A percentile compares a stretch with the other conserved stretches of the same genome.
These are phyloP conservation scores for Aspidiotus destructor DNA, from an alignment of 2,888 invertebrate genomes.

Conservation along the genomic window DNA sequence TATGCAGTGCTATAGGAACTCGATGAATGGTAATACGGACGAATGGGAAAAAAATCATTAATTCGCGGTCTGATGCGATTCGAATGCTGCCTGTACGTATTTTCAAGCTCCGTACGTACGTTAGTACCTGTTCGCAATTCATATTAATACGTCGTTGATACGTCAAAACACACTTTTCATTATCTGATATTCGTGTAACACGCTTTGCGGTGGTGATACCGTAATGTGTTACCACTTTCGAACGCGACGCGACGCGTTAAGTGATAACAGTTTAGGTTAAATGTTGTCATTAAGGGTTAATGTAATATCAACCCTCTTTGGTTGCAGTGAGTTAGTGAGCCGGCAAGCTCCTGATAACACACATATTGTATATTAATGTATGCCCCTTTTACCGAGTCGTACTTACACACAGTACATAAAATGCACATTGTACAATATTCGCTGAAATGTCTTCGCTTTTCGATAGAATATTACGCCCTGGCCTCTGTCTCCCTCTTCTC, in stretches of 20 bases:
- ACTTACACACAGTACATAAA: background rate
- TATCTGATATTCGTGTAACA: constrained; percentile 27
- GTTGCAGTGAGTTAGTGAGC: constrained; percentile 31
- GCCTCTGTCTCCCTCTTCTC: background rate
- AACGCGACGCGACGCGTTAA: constrained; percentile 22
- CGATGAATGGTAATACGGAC: too few relatives aligned
- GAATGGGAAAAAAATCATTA: background rate
- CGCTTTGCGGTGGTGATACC: constrained; percentile 22
- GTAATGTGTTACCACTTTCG: constrained; percentile 33
- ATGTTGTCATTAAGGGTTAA: constrained; percentile 33
- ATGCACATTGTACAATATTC: background rate
- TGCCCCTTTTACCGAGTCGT: constrained; percentile 12
- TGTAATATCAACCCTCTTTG: constrained; percentile 33
- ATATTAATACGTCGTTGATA: constrained; percentile 19
- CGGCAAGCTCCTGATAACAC: constrained; percentile 32
- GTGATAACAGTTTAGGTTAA: constrained; percentile 33
- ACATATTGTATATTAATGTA: constrained; percentile 32
- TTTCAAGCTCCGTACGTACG: background rate
- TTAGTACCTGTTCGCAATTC: background rate
- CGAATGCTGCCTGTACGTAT: background rate
- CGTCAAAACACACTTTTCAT: constrained; percentile 24
- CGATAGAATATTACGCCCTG: background rate
- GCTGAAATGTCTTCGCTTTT: background rate
- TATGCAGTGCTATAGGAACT: too few relatives aligned
- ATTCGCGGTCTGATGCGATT: background rate